Conservation (phyloP, 1,140 invertebrate genomes). For the Pinna nobilis region DNA sequence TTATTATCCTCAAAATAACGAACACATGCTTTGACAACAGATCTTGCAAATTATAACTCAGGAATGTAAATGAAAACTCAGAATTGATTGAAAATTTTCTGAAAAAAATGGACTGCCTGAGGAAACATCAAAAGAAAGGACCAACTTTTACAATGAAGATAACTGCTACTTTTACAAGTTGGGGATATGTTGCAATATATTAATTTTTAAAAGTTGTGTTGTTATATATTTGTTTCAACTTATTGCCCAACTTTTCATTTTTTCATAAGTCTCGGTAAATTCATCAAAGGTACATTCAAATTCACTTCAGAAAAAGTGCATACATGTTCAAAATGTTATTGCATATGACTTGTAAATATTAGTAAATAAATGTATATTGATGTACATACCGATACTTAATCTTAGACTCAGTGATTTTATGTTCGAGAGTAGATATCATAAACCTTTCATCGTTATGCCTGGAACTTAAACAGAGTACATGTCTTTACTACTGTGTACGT, state of each 20-base stretch:
- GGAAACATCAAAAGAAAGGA: constrained; percentile 15
- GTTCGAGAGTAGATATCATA: not conserved
- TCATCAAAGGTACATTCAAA: constrained; percentile 15
- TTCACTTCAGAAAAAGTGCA: constrained; percentile 11
- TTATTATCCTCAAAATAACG: not conserved
- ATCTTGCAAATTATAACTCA: constrained; percentile 11
- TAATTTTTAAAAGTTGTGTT: constrained; percentile 29
- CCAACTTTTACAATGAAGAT: not conserved
- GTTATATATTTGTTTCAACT: constrained; percentile 35
- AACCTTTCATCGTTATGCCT: too few species aligned
- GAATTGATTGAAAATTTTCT: constrained; percentile 9
- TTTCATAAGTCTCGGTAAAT: constrained; percentile 1
- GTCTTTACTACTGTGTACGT: constrained; percentile 5
- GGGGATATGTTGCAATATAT: constrained; percentile 49
- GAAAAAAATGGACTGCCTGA: constrained; percentile 13
- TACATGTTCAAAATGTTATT: constrained; percentile 20
- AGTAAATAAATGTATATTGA: constrained; percentile 2
- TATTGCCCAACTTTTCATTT: constrained; percentile 39
- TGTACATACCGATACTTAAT: too few species aligned
- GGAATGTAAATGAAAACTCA: constrained; percentile 11
- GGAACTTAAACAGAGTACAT: too few species aligned
- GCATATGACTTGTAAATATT: constrained; percentile 25
- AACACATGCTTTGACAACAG: not conserved
- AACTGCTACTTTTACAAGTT: constrained; percentile 20
- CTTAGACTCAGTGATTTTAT: constrained; percentile 8